Conservation (phyloP, 2,888 invertebrate species). For the Drosophila mulleri region DNA sequence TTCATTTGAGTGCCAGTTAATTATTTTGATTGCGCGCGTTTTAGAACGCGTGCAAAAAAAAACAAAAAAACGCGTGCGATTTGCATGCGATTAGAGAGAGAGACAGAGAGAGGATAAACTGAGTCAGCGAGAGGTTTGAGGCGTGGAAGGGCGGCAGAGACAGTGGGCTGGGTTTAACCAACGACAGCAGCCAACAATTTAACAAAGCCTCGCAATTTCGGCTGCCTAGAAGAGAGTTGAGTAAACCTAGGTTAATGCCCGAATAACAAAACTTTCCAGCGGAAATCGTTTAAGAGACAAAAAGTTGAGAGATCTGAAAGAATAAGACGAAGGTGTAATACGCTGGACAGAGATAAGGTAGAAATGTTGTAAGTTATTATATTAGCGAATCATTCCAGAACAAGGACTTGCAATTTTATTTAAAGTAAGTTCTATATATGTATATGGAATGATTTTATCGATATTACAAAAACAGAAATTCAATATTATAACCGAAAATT, state of each 20-base stretch:
- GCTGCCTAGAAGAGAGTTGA: constrained; percentile 23
- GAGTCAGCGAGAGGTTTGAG: not conserved
- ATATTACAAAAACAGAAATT: too few relatives aligned
- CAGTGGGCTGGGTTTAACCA: not conserved
- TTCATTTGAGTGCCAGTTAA: constrained; percentile 56
- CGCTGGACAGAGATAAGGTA: not conserved
- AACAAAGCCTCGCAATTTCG: constrained; percentile 22
- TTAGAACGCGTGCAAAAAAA: constrained; percentile 46
- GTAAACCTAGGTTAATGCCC: constrained; percentile 22
- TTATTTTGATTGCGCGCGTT: constrained; percentile 56
- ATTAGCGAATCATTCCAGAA: not conserved
- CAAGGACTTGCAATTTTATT: too few relatives aligned
- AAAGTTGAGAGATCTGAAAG: not conserved
- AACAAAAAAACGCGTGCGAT: constrained; percentile 11
- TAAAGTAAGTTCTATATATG: too few relatives aligned
- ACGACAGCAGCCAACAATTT: constrained; percentile 24
- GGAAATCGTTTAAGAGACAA: not conserved
- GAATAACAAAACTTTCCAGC: constrained; percentile 6
- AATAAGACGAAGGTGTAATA: not conserved
- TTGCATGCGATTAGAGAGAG: constrained; percentile 34
- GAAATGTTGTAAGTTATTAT: not conserved
- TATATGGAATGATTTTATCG: too few relatives aligned
- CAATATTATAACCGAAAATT: too few relatives aligned
- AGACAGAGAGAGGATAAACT: not conserved
- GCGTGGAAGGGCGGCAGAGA: not conserved